These are phyloP conservation scores for Globicephala melas DNA, from an alignment of 2,113 vertebrate genomes.

Conservation along the genomic window DNA sequence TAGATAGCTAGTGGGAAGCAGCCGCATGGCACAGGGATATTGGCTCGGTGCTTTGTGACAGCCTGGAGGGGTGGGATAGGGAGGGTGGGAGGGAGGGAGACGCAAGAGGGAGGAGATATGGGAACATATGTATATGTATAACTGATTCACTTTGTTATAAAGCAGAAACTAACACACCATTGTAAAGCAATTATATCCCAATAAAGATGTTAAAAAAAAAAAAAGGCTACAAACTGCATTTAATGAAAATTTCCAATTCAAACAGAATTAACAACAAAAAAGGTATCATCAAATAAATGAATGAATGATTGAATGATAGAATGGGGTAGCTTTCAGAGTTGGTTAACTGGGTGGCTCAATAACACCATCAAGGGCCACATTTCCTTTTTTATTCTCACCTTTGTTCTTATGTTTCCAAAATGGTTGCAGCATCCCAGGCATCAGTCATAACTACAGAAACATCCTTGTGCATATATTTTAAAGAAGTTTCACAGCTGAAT, in stretches of 20 bases:
- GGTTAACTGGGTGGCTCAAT: neutral
- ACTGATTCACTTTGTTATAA: too few relatives aligned
- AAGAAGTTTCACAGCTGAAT: neutral
- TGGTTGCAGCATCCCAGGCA: neutral
- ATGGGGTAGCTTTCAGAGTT: neutral
- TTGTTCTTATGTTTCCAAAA: neutral
- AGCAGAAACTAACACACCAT: too few relatives aligned
- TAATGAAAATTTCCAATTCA: neutral
- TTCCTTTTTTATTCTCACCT: neutral
- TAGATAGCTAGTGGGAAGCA: too few relatives aligned
- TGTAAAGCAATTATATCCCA: too few relatives aligned
- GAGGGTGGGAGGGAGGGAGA: too few relatives aligned
- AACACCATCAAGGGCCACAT: neutral
- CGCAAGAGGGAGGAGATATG: too few relatives aligned
- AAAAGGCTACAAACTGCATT: neutral
- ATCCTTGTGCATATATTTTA: neutral
- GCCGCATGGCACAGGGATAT: too few relatives aligned
- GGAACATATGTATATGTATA: too few relatives aligned
- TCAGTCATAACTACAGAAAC: neutral
- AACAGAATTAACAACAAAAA: neutral
- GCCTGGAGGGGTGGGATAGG: too few relatives aligned
- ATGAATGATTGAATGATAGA: too few relatives aligned
- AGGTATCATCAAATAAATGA: neutral
- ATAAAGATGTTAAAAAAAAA: too few relatives aligned
- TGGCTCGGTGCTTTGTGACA: rapidly evolving